Base-by-base conservation (phyloP, 1,140 invertebrate species). In the Heliconius himera region DNA sequence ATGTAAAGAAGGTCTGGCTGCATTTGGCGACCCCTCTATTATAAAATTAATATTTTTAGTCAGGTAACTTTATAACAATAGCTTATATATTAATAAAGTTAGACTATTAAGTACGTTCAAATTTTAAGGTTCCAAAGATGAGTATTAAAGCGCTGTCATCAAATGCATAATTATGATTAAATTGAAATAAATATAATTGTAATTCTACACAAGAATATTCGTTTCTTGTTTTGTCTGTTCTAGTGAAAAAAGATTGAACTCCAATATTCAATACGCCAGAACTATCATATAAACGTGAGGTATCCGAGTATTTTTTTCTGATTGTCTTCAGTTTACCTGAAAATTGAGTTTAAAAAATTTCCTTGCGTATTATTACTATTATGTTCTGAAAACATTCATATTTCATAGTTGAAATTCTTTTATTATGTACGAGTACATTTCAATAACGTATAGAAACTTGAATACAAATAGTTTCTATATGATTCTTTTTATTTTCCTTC, bases 401-500 rank as follows among this genome's bases (percentile, higher is more conserved):
- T 3, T n/a, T 60, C 20, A 33, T 33, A 33, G 4, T 33, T 33
- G 33, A 26, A 26, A 36, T 36, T 36, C 5, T 36, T 36, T 36
- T 6, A 36, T 36, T 36, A 36, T 36, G 33, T 36, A 36, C 33
- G 33, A 36, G 33, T 56, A 56, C n/a, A 22, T 9, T 56, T 56
- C 5, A 5, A 22, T 22, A 56, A 8, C 54, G 20, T 20, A 56
- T 11, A 56, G n/a, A 56, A 56, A 56, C n/a, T 22, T 56, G n/a
- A 56, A 56, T 56, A 56, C 60, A 66, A 11, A 29, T 29, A 66
- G 60, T 66, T 29, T 66, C 26, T 66, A 66, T 29, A 66, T 22
- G 60, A 66, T 26, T 66, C 22, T 66, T 11, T 66, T 66, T 66
- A 66, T 66, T 66, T 66, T 66, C 22, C 36, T 76, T 56, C 41